Percentiles rank a stretch among this genome's conserved stretches.
phyloP scores from a whole-genome alignment of 2,888 invertebrate genomes.

The Napeogenes inachia region DNA sequence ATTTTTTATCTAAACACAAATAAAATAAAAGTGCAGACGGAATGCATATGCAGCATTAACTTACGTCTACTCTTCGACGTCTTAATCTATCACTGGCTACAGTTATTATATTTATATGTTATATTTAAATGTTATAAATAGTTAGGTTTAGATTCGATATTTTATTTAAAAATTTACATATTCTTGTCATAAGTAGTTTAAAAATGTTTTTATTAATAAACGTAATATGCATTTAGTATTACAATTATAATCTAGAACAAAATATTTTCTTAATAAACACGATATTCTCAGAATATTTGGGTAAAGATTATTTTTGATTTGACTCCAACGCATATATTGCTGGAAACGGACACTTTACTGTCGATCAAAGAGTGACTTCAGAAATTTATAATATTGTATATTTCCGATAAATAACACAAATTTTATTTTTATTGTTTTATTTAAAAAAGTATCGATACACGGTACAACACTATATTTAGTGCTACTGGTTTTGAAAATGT shows the following conservation, averaged over 20 bases:
- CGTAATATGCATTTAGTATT: background rate
- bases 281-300: constrained; percentile 11
- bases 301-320: constrained; percentile 10
- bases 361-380: background rate
- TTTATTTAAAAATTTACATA: too few relatives aligned
- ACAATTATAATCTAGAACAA: constrained; percentile 13
- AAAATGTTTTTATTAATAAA: background rate
- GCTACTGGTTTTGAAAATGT: constrained; percentile 1
- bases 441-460: background rate
- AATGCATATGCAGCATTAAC: constrained; percentile 29
- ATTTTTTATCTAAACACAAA: constrained; percentile 50
- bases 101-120: background rate
- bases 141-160: background rate
- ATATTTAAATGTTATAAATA: background rate
- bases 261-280: constrained; percentile 20
- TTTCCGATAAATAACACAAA: background rate
- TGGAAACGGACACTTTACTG: background rate
- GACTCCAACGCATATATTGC: constrained; percentile 12
- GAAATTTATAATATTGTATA: background rate
- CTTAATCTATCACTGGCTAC: constrained; percentile 36
- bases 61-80: constrained; percentile 30
- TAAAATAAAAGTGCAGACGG: constrained; percentile 32
- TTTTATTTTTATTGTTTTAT: background rate
- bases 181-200: too few relatives aligned
- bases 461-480: background rate